Conservation (phyloP, 1,140 invertebrate genomes). For the Ceratitis capitata region DNA sequence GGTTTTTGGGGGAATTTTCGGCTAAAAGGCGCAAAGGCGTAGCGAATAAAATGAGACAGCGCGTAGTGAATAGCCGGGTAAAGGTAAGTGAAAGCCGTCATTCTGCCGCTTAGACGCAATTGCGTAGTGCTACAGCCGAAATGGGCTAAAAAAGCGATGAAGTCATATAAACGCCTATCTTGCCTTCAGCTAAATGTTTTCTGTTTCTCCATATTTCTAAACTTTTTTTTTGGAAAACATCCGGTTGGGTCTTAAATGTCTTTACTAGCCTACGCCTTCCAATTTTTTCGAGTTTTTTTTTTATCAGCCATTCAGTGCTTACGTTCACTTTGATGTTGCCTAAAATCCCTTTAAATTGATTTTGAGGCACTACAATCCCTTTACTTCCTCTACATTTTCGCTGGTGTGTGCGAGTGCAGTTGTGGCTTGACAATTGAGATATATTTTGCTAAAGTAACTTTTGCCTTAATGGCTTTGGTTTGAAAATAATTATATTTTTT, state of each 20-base stretch:
- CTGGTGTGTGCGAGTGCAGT: neutral
- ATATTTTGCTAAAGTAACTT: neutral
- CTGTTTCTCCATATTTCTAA: neutral
- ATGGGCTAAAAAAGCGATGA: neutral
- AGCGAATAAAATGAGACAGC: neutral
- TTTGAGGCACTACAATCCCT: neutral
- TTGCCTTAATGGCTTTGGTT: neutral
- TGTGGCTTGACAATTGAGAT: neutral
- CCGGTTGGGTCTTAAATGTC: neutral
- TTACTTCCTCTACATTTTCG: neutral
- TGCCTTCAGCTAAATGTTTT: neutral
- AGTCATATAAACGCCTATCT: neutral
- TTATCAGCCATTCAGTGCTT: neutral
- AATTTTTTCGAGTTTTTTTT: too few relatives aligned
- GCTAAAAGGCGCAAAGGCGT: neutral
- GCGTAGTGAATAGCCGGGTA: neutral
- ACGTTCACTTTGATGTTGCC: neutral
- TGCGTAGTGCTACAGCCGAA: too few relatives aligned
- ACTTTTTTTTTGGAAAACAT: neutral
- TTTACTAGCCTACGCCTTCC: neutral
- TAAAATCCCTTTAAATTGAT: conserved; percentile 8
- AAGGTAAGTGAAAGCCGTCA: neutral
- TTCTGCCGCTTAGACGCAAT: neutral
- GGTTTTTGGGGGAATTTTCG: neutral
- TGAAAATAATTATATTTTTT: neutral